phyloP scores from a whole-genome alignment of 2,113 vertebrate species.

The Dryoscopus gambensis region DNA sequence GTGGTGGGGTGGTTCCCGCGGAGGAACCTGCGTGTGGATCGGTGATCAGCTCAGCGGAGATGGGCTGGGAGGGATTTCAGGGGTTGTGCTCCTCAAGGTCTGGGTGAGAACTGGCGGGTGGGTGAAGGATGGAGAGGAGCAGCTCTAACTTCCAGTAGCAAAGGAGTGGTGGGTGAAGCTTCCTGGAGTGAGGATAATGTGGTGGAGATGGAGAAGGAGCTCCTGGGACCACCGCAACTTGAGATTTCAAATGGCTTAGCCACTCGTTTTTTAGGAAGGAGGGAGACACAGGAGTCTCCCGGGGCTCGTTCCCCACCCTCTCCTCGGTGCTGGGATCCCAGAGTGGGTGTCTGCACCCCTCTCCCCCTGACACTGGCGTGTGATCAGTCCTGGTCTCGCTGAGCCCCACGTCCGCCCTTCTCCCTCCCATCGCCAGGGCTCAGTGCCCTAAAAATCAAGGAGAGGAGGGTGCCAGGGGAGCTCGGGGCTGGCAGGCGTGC shows the following conservation, averaged over 20 bases:
- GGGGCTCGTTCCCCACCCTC: not conserved
- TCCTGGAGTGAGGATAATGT: not conserved
- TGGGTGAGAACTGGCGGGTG: not conserved
- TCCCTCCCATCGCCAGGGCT: not conserved
- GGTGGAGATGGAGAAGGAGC: not conserved
- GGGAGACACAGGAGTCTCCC: not conserved
- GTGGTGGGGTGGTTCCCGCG: not conserved
- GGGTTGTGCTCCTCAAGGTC: not conserved
- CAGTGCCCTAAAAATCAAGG: not conserved
- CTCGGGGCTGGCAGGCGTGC: not conserved
- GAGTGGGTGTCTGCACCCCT: not conserved
- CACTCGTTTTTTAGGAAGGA: not conserved
- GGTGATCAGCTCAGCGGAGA: fast-evolving
- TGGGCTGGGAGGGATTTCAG: not conserved
- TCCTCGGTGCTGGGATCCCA: fast-evolving
- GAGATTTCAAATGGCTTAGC: not conserved
- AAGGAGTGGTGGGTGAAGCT: not conserved
- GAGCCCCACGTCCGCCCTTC: not conserved
- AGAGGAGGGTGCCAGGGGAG: not conserved
- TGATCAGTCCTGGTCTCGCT: fast-evolving
- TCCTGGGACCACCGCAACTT: fast-evolving
- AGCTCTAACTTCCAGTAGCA: not conserved
- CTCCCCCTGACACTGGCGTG: fast-evolving
- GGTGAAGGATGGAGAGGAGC: not conserved
- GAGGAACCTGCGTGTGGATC: not conserved